These are phyloP conservation scores for Scolanthus callimorphus DNA, from an alignment of 92 coral and sea anemone species.

Conservation along the genomic window DNA sequence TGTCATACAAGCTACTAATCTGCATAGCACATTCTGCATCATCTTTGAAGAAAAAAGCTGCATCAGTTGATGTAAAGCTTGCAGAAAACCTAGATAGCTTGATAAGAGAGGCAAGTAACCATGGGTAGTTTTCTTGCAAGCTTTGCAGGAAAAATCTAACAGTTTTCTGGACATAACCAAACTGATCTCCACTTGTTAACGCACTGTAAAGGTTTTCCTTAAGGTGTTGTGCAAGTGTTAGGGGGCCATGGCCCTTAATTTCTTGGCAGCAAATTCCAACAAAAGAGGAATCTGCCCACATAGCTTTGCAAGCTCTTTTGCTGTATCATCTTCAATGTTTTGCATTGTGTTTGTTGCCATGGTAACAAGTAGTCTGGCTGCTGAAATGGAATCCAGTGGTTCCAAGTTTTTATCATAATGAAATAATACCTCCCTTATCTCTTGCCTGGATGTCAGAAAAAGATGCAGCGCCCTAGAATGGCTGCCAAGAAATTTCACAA, in stretches of 20 bases:
- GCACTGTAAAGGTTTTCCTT: slow-evolving; percentile 17
- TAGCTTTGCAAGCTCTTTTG: slow-evolving; percentile 25
- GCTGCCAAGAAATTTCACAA: slow-evolving; percentile 20
- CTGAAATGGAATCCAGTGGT: background rate
- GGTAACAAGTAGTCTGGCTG: background rate
- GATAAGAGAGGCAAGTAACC: slow-evolving; percentile 3
- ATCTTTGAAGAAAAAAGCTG: background rate
- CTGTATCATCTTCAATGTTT: background rate
- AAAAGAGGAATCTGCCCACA: slow-evolving; percentile 56
- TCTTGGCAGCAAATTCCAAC: slow-evolving; percentile 39
- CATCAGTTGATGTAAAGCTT: slow-evolving; percentile 1
- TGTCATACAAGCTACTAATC: slow-evolving; percentile 6
- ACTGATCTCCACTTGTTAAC: slow-evolving; percentile 12
- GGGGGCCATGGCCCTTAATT: slow-evolving; percentile 17
- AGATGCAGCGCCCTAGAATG: slow-evolving; percentile 4
- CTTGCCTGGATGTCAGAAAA: slow-evolving; percentile 13
- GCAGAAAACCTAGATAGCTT: slow-evolving; percentile 17
- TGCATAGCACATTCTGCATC: slow-evolving; percentile 1
- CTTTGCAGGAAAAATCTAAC: slow-evolving; percentile 19
- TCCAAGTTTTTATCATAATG: slow-evolving; percentile 5
- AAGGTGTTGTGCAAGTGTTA: slow-evolving; percentile 20
- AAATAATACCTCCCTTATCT: background rate
- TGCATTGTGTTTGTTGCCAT: background rate
- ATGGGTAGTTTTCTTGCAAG: slow-evolving; percentile 3
- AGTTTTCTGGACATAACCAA: slow-evolving; percentile 4